Conservation (phyloP, 1,140 invertebrate genomes). For the Scaptomyza graminum region DNA sequence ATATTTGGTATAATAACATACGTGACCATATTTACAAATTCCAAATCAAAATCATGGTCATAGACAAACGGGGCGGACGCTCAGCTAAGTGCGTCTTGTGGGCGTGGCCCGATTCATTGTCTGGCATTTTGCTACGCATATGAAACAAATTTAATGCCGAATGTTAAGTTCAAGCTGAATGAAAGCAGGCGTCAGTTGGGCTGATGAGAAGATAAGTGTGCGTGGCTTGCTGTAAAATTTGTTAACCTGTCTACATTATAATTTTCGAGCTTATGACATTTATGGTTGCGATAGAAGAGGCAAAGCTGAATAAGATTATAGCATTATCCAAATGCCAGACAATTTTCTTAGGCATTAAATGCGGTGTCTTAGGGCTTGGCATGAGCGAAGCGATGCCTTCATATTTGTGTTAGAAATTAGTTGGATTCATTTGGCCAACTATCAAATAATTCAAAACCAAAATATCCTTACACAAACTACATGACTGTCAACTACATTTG, state of each 20-base stretch:
- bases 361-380: not conserved
- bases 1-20: conserved; percentile 83
- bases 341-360: conserved; percentile 17
- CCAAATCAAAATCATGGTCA: conserved; percentile 70
- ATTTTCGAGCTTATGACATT: conserved; percentile 59
- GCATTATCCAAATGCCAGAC: conserved; percentile 25
- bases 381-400: not conserved
- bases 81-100: conserved; percentile 6
- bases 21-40: conserved; percentile 83
- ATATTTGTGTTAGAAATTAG: conserved; percentile 11
- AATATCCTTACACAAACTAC: not conserved
- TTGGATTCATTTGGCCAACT: conserved; percentile 13
- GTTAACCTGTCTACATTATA: conserved; percentile 69
- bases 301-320: not conserved
- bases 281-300: not conserved
- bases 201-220: conserved; percentile 28
- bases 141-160: conserved; percentile 65
- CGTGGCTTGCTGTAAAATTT: conserved; percentile 58
- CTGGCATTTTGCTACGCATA: conserved; percentile 57
- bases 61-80: conserved; percentile 21
- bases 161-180: not conserved
- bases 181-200: not conserved
- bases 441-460: not conserved
- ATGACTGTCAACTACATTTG: not conserved
- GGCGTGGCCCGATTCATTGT: conserved; percentile 34